A percentile compares a stretch with the other conserved stretches of the same genome.
These are phyloP conservation scores for Diglossa brunneiventris DNA, from an alignment of 2,113 vertebrate genomes.

Conservation along the genomic window DNA sequence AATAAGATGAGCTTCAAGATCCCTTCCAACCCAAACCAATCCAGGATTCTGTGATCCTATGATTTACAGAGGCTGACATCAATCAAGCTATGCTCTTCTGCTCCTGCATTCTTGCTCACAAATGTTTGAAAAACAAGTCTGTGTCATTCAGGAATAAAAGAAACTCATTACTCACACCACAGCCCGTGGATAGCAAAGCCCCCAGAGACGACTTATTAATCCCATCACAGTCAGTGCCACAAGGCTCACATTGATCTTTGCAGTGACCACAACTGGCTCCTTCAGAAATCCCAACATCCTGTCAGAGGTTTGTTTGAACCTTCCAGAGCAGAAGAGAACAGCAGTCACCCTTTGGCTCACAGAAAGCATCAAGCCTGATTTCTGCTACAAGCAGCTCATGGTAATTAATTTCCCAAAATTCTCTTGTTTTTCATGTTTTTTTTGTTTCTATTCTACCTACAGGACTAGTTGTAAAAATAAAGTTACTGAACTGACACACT, in stretches of 20 bases:
- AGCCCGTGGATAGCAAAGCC: constrained; percentile 80
- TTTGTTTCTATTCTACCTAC: background rate
- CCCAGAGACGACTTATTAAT: constrained; percentile 80
- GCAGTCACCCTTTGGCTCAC: background rate
- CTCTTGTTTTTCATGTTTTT: background rate
- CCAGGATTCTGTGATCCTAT: background rate
- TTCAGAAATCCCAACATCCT: constrained; percentile 74
- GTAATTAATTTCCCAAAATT: background rate
- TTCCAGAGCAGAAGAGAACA: background rate
- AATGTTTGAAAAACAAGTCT: background rate
- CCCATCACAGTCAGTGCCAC: constrained; percentile 74
- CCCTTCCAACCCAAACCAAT: background rate
- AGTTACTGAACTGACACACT: background rate
- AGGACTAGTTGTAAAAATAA: background rate
- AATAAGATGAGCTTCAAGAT: background rate
- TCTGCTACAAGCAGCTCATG: background rate
- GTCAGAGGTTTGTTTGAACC: background rate
- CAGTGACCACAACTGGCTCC: constrained; percentile 78
- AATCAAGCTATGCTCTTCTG: background rate
- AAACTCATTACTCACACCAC: constrained; percentile 85
- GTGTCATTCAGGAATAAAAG: background rate
- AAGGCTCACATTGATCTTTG: constrained; percentile 81
- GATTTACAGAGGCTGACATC: background rate
- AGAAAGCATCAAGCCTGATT: background rate
- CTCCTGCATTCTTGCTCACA: background rate